A percentile compares a stretch with the other conserved stretches of the same genome.
Conservation (phyloP, 2,113 vertebrate genomes). For the Micronisus gabar region DNA sequence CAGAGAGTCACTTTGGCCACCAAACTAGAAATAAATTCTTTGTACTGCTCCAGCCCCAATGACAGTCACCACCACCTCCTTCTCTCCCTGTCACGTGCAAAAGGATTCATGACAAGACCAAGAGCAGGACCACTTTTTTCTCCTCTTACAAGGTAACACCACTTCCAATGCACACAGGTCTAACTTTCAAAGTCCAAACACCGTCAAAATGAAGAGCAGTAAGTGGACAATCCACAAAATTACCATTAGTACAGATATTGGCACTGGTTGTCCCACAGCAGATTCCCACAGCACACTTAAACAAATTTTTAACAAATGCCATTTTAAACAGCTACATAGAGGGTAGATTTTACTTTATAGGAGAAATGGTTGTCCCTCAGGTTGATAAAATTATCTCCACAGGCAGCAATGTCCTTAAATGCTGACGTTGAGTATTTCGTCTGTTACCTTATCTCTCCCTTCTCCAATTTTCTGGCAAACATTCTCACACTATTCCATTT, state of each 20-base stretch:
- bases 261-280: not conserved
- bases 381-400: slow-evolving; percentile 39
- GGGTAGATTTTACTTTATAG: not conserved
- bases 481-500: not conserved
- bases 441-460: slow-evolving; percentile 34
- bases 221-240: not conserved
- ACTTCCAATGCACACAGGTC: not conserved
- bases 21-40: not conserved
- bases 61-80: not conserved
- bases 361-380: not conserved
- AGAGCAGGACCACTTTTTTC: not conserved
- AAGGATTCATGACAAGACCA: not conserved
- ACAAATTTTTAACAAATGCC: not conserved
- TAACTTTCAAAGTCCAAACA: not conserved
- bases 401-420: slow-evolving; percentile 38
- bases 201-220: not conserved
- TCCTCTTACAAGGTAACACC: not conserved
- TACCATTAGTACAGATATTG: not conserved
- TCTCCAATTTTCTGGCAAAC: slow-evolving; percentile 19
- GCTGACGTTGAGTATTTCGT: slow-evolving; percentile 26
- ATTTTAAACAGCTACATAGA: not conserved
- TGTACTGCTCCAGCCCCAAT: not conserved
- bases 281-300: not conserved
- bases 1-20: not conserved
- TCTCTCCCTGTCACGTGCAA: not conserved